Base-by-base conservation (phyloP, 2,888 invertebrate species). In the Tiphia femorata region DNA sequence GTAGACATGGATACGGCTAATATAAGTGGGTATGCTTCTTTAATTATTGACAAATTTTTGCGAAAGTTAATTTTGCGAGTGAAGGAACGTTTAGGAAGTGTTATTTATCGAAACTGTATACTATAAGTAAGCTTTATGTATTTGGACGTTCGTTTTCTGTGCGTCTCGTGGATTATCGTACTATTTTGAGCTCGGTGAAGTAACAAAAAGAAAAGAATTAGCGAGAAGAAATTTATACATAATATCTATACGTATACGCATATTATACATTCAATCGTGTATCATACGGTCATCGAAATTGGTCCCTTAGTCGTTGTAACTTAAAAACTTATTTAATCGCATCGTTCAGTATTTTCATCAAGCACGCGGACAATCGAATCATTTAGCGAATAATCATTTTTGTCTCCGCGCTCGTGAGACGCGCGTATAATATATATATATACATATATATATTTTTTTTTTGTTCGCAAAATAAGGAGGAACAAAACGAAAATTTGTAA, bases 301-400 rank as follows among this genome's bases (percentile, higher is more conserved):
- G 65, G 62, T 60, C 64, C 66, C 67, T 67, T 50, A 23, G 14
- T 50, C 62, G 56, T 68, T 73, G 55, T 70, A 72, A 66, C 64
- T 62, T 67, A 65, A 64, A 56, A 63, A 57, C 60, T 62, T 73
- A 72, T 72, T 74, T 67, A 70, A 66, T 68, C 58, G 41, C 58
- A 58, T 64, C 47, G 51, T 58, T 52, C 65, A 66, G 63, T 64
- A 66, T 68, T 68, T 70, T 62, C 54, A 49, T 62, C 21, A 37
- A 14, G 12, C 14, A 21, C 44, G 37, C 12, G 37, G 27, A 55
- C 12, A 33, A 43, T 41, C 12, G 7, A 33, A 41, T 8, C n/a
- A 12, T 7, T 14, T 2, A 12, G n/a, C 16, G 10, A 21, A 27
- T n/a, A 41, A 25, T 49, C 14, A 4, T 19, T 10, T n/a, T n/a